These are phyloP conservation scores for Misgurnus anguillicaudatus DNA, from an alignment of 2,113 vertebrate species.

Conservation along the genomic window DNA sequence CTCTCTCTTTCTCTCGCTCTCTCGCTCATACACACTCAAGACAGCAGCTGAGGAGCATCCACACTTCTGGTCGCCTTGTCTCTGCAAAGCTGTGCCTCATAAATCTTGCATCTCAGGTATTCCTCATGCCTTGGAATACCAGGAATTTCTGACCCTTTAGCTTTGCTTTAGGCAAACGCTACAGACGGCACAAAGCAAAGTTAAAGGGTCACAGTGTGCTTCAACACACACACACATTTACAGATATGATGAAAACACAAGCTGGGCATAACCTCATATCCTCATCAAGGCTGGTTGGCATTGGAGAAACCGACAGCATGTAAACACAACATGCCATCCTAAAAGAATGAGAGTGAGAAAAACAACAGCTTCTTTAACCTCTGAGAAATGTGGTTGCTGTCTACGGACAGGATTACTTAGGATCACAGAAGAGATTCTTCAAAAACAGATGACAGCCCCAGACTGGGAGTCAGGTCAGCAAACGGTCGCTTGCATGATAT, in stretches of 20 bases:
- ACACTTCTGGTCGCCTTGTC: constrained; percentile 23
- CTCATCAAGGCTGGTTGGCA: constrained; percentile 8
- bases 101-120: constrained; percentile 45
- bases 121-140: constrained; percentile 12
- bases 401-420: constrained; percentile 11
- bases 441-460: constrained; percentile 11
- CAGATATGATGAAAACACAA: constrained; percentile 2
- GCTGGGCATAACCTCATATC: constrained; percentile 15
- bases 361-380: constrained; percentile 8
- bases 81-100: constrained; percentile 10
- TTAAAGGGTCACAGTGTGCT: neutral
- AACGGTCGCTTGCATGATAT: constrained; percentile 9
- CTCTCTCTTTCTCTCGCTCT: neutral
- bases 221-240: constrained; percentile 27
- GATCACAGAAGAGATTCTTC: neutral
- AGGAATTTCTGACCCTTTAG: constrained; percentile 49
- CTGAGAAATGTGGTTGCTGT: constrained; percentile 17
- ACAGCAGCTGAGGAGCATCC: constrained; percentile 14
- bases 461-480: constrained; percentile 32
- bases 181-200: constrained; percentile 4
- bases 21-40: neutral
- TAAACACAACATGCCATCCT: constrained; percentile 29
- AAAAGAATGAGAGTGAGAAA: constrained; percentile 24
- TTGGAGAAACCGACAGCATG: constrained; percentile 25
- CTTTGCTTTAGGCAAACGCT: constrained; percentile 45